Conservation (phyloP, 2,888 invertebrate genomes). For the Parthenolecanium corni region DNA sequence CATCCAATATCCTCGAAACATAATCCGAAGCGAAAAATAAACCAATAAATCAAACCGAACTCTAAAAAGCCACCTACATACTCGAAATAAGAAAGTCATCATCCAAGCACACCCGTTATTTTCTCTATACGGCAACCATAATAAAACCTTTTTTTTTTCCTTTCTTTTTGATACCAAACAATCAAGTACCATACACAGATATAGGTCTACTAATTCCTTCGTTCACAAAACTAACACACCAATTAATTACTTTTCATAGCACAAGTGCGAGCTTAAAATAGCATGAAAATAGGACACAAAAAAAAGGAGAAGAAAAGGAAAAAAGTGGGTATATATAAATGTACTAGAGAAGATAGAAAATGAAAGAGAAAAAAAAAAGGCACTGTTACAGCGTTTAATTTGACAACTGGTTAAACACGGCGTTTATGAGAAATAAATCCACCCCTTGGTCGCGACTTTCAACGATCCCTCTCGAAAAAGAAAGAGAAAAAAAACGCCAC, state of each 20-base stretch:
- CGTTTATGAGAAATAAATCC: conserved; percentile 16
- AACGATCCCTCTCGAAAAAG: conserved; percentile 10
- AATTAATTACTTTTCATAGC: conserved; percentile 1
- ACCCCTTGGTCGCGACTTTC: conserved; percentile 15
- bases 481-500: no score
- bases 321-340: neutral
- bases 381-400: conserved; percentile 10
- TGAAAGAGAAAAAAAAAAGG: neutral
- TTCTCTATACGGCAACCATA: no score
- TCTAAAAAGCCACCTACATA: no score
- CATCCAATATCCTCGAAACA: no score
- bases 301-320: neutral
- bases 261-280: neutral
- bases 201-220: no score
- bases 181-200: no score
- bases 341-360: neutral
- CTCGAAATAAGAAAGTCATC: no score
- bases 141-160: no score
- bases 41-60: no score
- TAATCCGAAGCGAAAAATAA: no score
- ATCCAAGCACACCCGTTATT: no score
- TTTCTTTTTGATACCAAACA: no score
- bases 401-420: conserved; percentile 21
- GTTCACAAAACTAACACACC: neutral
- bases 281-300: neutral